Evolutionary conservation across 2,888 invertebrate genomes (phyloP).

Genomic region (Polydrusus tereticollis): DNA sequence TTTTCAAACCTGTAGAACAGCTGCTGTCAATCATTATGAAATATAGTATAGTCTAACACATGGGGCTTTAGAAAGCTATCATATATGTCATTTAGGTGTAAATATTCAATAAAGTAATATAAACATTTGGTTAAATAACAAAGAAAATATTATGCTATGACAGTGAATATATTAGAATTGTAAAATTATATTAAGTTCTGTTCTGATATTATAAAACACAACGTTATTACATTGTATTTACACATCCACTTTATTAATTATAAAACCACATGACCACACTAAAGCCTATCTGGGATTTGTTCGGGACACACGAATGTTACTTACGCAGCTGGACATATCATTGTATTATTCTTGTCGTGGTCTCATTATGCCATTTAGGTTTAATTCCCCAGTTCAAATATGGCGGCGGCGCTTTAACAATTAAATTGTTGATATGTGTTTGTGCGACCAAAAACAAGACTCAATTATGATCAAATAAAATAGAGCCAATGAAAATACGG

Average conservation of each 20-base stretch:
- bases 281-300: constrained; percentile 15
- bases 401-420: constrained; percentile 22
- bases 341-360: constrained; percentile 13
- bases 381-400: constrained; percentile 1
- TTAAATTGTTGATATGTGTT: constrained; percentile 9
- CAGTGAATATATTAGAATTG: no score
- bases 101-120: no score
- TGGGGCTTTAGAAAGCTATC: no score
- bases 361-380: constrained; percentile 8
- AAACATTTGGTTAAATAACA: no score
- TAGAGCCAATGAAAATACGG: background rate
- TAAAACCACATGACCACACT: constrained; percentile 21
- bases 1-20: no score
- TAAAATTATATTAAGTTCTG: no score
- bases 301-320: background rate
- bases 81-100: no score
- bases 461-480: constrained; percentile 1
- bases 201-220: background rate
- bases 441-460: background rate
- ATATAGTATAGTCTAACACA: no score
- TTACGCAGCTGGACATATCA: constrained; percentile 7
- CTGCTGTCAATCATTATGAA: no score
- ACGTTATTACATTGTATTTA: constrained; percentile 6
- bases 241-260: constrained; percentile 21
- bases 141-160: no score